Percentiles rank a stretch among this genome's conserved stretches.
phyloP scores from a whole-genome alignment of 2,797 vertebrate genomes.

The Selene dorsalis region DNA sequence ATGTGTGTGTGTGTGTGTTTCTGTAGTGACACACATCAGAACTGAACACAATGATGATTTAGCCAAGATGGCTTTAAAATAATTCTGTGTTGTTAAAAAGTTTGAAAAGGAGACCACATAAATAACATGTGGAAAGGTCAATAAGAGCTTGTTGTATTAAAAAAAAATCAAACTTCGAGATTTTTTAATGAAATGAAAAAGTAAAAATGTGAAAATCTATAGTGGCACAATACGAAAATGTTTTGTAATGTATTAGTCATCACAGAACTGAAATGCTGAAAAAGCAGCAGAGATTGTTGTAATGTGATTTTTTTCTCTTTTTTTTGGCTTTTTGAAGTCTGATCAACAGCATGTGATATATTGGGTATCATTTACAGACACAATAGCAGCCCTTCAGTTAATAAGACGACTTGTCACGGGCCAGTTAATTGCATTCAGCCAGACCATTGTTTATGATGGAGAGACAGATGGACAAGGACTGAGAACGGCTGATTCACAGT shows the following conservation, averaged over 20 bases:
- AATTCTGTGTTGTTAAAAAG: background rate
- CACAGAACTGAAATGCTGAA: background rate
- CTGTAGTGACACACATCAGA: background rate
- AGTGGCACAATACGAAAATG: background rate
- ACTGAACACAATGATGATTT: slow-evolving; percentile 10
- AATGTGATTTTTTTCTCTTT: too few relatives aligned
- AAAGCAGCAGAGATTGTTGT: too few relatives aligned
- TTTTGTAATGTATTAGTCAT: background rate
- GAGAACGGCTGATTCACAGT: slow-evolving; percentile 1
- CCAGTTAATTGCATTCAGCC: slow-evolving; percentile 1
- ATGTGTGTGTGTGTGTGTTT: slow-evolving; percentile 10
- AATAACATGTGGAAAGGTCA: background rate
- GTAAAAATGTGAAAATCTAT: background rate
- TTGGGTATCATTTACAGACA: background rate
- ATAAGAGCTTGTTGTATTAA: background rate
- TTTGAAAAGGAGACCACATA: background rate
- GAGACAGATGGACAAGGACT: background rate
- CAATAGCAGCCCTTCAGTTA: background rate
- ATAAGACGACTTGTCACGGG: slow-evolving; percentile 1
- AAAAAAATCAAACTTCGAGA: background rate
- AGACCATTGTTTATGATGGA: slow-evolving; percentile 16
- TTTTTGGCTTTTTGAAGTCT: background rate
- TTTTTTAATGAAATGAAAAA: background rate
- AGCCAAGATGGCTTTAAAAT: slow-evolving; percentile 13
- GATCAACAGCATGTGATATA: background rate